Conservation (phyloP, 2,888 invertebrate species). For the Sympetrum striolatum region DNA sequence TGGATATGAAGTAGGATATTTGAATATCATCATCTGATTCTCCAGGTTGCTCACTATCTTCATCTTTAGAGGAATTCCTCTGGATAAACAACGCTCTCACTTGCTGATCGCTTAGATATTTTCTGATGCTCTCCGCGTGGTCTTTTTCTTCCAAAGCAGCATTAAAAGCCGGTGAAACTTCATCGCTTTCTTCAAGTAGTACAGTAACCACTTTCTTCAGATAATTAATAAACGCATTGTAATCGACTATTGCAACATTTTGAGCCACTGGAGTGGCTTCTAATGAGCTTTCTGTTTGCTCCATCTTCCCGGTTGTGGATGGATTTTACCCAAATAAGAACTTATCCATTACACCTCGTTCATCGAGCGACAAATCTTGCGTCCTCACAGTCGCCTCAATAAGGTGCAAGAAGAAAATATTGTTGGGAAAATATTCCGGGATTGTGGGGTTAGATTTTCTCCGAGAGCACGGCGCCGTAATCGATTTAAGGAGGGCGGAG, state of each 20-base stretch:
- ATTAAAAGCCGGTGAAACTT: conserved; percentile 77
- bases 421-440: too few relatives aligned
- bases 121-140: conserved; percentile 85
- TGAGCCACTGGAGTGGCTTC: conserved; percentile 77
- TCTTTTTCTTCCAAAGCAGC: conserved; percentile 80
- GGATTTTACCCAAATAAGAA: background rate
- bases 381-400: too few relatives aligned
- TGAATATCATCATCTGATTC: conserved; percentile 90
- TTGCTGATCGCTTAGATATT: conserved; percentile 92
- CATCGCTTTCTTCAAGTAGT: conserved; percentile 82
- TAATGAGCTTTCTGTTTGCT: conserved; percentile 68
- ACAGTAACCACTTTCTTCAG: conserved; percentile 85
- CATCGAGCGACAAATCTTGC: too few relatives aligned
- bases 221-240: conserved; percentile 83
- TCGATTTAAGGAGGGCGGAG: too few relatives aligned
- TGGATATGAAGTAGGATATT: conserved; percentile 84
- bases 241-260: conserved; percentile 72
- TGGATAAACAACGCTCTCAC: conserved; percentile 88
- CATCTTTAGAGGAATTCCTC: conserved; percentile 88
- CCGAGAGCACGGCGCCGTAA: too few relatives aligned
- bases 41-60: conserved; percentile 83
- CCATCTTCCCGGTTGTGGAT: background rate
- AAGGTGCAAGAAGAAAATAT: too few relatives aligned
- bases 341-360: background rate
- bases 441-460: too few relatives aligned